Percentiles rank a stretch among this genome's conserved stretches.
Evolutionary conservation across 1,140 invertebrate species (phyloP).

Genomic region (Babylonia areolata): DNA sequence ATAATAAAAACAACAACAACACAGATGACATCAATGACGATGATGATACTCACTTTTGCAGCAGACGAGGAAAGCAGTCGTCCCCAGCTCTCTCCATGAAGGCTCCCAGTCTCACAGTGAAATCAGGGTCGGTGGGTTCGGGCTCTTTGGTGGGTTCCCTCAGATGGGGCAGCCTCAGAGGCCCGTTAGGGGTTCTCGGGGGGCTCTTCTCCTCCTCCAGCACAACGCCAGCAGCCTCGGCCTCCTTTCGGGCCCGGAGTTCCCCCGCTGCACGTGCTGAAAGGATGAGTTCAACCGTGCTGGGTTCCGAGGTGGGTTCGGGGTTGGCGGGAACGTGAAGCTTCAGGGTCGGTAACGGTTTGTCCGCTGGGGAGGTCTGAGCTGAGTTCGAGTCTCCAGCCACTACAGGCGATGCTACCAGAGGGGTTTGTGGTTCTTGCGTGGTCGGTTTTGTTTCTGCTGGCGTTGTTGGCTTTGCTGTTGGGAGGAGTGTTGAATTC

Average conservation of each 20-base stretch:
- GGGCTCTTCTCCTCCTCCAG: neutral
- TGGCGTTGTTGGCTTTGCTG: neutral
- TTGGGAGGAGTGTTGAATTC: neutral
- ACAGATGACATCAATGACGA: no score
- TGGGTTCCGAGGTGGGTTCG: neutral
- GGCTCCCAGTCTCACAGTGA: conserved; percentile 23
- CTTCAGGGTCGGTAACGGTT: neutral
- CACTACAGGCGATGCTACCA: no score
- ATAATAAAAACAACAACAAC: neutral
- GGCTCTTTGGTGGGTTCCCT: conserved; percentile 33
- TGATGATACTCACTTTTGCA: conserved; percentile 31
- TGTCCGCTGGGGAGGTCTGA: neutral
- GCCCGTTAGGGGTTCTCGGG: neutral
- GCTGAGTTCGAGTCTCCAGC: neutral
- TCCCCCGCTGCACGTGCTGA: conserved; percentile 6
- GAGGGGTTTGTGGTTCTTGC: neutral
- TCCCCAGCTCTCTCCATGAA: conserved; percentile 29
- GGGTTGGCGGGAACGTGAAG: neutral
- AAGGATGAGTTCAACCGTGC: conserved; percentile 19
- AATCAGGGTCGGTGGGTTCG: conserved; percentile 22
- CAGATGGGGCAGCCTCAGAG: conserved; percentile 20
- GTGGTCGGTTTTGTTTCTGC: neutral
- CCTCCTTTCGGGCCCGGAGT: neutral
- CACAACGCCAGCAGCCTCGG: neutral
- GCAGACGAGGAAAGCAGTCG: conserved; percentile 18